Base-by-base conservation (phyloP, 2,113 vertebrate genomes). In the Silurus asotus region DNA sequence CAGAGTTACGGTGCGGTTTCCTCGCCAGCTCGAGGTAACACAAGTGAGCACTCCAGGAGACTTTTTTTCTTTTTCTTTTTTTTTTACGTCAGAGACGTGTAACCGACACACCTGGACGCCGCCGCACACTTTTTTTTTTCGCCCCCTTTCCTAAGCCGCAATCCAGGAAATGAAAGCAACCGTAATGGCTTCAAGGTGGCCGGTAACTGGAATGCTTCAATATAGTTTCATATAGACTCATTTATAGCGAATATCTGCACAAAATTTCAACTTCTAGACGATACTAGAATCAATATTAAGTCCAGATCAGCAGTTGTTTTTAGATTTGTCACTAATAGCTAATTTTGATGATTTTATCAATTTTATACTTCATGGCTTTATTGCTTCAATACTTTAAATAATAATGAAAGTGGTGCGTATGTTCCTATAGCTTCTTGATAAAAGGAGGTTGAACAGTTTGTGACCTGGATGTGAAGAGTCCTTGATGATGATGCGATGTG, bases 161-260 rank as follows among this genome's bases (percentile, higher is more conserved):
- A 58, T 45, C 25, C 69, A 45, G 85, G 58, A 82, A 82, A 75
- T 82, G 17, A 53, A 37, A 64, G 59, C 64, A 75, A 28, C 61
- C 20, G n/a, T 89, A 89, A 88, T 86, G 70, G 69, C 53, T 86
- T 89, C 86, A 85, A 84, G 84, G 81, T 89, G 86, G 84, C 87
- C 49, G 17, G 15, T 53, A 15, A 79, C 72, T 77, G 87, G 65
- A 85, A 19, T 14, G 48, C 58, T 85, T 79, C 72, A 83, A 48
- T 55, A 4, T 2, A 25, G 49, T n/a, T 55, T 77, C 48, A n/a
- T 51, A 51, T 8, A 61, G 37, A 37, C 17, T 28, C 5, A 20
- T 28, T 49, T 45, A 6, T 64, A 81, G 56, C 8, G 37, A 11
- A 6, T 28, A 13, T 56, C 51, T 62, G 17, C 59, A 85, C 25